Base-by-base conservation (phyloP, 2,113 vertebrate genomes). In the Semicossyphus pulcher region DNA sequence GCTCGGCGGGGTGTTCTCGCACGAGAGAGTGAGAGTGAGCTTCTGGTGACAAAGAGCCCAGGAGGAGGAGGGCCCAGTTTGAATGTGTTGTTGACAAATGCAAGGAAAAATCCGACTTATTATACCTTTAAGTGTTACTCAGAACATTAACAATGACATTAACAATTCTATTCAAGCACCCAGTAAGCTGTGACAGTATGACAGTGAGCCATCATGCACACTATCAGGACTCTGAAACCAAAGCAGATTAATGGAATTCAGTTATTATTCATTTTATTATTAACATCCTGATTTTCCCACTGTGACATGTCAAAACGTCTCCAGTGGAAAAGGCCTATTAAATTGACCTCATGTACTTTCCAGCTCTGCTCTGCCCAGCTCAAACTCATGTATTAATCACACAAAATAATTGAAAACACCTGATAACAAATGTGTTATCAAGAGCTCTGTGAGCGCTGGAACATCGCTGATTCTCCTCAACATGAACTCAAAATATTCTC, bases 191-290 rank as follows among this genome's bases (percentile, higher is more conserved):
- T 16, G 41, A 32, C 58, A 10, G 29, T 29, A 26, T 36, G 29
- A 23, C 39, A 37, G 32, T 28, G 15, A 29, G 32, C 6, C 20
- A 12, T 26, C 15, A n/a, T n/a, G 18, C 3, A 21, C 26, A 12
- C 4, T 1, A n/a, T n/a, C n/a, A n/a, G n/a, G n/a, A 5, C 34
- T 8, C 2, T 31, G 29, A 70, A 34, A 42, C 18, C 25, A 9
- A 36, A 31, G n/a, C 34, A 56, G 53, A 9, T 32, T 21, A 51
- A 58, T 59, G 45, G 28, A 66, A 66, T 26, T 10, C 47, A 59
- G n/a, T n/a, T n/a, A n/a, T n/a, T n/a, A n/a, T 39, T 61, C 0
- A 41, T 20, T 14, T 21, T 31, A 63, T 20, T 9, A 42, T n/a
- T 11, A 18, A 14, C 18, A 25, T 14, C 26, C 26, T 28, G 20